These are phyloP conservation scores for Automeris io DNA, from an alignment of 2,888 invertebrate genomes.

Conservation along the genomic window DNA sequence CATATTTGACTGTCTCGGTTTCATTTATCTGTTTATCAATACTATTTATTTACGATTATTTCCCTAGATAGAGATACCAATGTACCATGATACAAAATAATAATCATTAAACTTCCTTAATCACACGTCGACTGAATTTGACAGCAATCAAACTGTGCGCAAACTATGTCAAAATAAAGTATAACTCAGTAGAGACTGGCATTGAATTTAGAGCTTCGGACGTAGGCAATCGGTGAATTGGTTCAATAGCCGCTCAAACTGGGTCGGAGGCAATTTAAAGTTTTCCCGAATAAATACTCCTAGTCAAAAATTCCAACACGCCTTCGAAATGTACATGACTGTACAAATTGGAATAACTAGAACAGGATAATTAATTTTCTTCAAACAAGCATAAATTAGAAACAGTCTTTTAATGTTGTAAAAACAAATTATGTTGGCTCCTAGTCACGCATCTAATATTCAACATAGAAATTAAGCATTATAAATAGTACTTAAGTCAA, in stretches of 20 bases:
- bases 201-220: slow-evolving; percentile 39
- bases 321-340: slow-evolving; percentile 35
- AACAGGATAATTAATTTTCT: slow-evolving; percentile 17
- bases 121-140: no score
- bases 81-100: no score
- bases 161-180: slow-evolving; percentile 26
- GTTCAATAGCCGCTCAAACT: slow-evolving; percentile 58
- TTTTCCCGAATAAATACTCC: slow-evolving; percentile 66
- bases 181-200: slow-evolving; percentile 40
- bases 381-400: slow-evolving; percentile 23
- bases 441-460: slow-evolving; percentile 1
- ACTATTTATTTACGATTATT: no score
- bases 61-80: no score
- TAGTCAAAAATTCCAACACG: slow-evolving; percentile 54
- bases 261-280: slow-evolving; percentile 73
- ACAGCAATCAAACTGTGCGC: neutral
- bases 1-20: no score
- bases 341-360: slow-evolving; percentile 35
- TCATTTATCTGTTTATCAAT: no score
- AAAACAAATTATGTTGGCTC: slow-evolving; percentile 19
- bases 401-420: slow-evolving; percentile 10
- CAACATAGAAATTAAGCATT: neutral
- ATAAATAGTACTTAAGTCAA: no score
- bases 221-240: slow-evolving; percentile 58
- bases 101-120: no score